Evolutionary conservation across 1,140 invertebrate species (phyloP), one percentile per base, ranked within the genome.

Genomic region (Camponotus pennsylvanicus): DNA sequence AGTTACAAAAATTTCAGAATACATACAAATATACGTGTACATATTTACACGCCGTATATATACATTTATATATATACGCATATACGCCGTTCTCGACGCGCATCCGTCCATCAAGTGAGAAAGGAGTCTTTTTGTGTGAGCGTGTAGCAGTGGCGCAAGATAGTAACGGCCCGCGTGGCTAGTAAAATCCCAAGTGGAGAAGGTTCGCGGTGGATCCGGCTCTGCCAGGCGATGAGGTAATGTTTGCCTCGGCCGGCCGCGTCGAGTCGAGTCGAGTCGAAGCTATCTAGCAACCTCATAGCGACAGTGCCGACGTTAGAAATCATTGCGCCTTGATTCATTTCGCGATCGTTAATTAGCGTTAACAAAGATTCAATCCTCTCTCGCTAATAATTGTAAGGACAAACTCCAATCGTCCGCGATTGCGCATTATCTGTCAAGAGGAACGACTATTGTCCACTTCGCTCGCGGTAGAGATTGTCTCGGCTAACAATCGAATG

Each of bases 211-310:
- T 86, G 88, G 90, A 91, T 91, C 90, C 87, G 87, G 90, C 90
- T 91, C 87, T 89, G 86, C 67, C 77, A 42, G 90, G 86, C 88
- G 90, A 91, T 91, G 90, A 91, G 90, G 90, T 91, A 91, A 91
- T 83, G 79, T 83, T 83, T 83, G 79, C 79, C 55, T 59, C 79
- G 79, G 49, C 45, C 27, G 40, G 40, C 21, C 57, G 71, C 52
- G 13, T 21, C 45, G 45, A 71, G 49, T 61, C 67, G 55, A 73
- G 66, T 34, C 52, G 66, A 70, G 49, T 61, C 67, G 40, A 73
- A 82, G 86, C 80, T 90, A 90, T 89, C 89, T 82, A 87, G 63
- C 75, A 70, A 83, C 86, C 49, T 86, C 76, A 70, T 57, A 27
- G 40, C 49, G 61, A 59, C 40, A 66, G 63, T 67, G 40, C 63